Percentiles rank a stretch among this genome's conserved stretches.
Conservation (phyloP, 1,140 invertebrate genomes). For the Subanguina moxae region DNA sequence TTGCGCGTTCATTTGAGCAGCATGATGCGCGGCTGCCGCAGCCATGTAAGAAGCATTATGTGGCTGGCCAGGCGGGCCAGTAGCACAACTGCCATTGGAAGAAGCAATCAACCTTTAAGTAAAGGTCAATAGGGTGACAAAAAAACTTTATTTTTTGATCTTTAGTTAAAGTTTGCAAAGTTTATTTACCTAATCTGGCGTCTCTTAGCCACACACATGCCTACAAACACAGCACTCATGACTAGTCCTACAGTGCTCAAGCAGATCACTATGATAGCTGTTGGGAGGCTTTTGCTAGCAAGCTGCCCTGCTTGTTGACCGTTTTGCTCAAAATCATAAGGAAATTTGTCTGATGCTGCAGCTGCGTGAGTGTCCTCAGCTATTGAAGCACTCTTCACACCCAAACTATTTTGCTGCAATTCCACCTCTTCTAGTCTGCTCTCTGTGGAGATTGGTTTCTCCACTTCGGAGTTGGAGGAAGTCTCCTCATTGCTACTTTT, state of each 20-base stretch:
- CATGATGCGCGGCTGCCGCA: constrained; percentile 34
- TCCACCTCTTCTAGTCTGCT: constrained; percentile 1
- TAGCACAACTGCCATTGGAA: background rate
- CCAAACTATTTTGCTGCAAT: constrained; percentile 7
- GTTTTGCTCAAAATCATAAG: background rate
- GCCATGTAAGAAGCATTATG: no score
- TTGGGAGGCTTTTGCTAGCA: constrained; percentile 26
- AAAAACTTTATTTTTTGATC: no score
- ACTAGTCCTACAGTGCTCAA: constrained; percentile 48
- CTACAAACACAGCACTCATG: constrained; percentile 56
- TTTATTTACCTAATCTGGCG: constrained; percentile 16
- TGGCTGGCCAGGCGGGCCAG: background rate
- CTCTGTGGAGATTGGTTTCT: background rate
- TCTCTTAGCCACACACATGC: constrained; percentile 47
- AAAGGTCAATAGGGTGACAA: no score
- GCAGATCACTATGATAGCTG: constrained; percentile 48
- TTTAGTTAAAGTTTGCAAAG: no score
- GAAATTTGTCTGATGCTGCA: background rate
- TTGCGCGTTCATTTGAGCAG: constrained; percentile 40
- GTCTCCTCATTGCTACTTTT: background rate
- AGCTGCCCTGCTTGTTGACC: background rate
- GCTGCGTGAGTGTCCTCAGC: constrained; percentile 12
- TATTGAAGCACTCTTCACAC: constrained; percentile 13
- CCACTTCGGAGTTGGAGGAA: background rate
- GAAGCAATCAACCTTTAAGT: background rate